These are phyloP conservation scores for Geotria australis DNA, from an alignment of 2,797 vertebrate genomes.

Conservation along the genomic window DNA sequence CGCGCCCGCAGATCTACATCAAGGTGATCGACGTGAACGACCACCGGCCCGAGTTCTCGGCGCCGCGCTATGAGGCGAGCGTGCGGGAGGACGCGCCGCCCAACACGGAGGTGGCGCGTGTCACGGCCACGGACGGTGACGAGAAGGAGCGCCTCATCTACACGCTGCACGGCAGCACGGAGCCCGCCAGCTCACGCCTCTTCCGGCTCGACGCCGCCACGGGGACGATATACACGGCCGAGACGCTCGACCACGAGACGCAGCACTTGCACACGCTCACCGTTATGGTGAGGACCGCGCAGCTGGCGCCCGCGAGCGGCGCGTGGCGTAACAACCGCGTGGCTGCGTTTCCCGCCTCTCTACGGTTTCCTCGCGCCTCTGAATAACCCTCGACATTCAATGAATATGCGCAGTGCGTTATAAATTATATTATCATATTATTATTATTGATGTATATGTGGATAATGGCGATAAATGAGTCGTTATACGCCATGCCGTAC, in stretches of 20 bases:
- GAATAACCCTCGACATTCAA: too few species aligned
- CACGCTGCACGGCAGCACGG: constrained; percentile 57
- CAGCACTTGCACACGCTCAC: constrained; percentile 67
- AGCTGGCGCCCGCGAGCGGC: neutral
- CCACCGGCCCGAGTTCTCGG: constrained; percentile 64
- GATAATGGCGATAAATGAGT: too few species aligned
- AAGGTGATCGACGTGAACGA: constrained; percentile 79
- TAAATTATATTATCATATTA: too few species aligned
- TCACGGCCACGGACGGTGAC: constrained; percentile 58
- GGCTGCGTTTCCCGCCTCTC: too few species aligned
- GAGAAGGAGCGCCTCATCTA: constrained; percentile 56
- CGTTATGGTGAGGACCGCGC: constrained; percentile 33
- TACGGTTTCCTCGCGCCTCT: too few species aligned
- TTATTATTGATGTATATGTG: too few species aligned
- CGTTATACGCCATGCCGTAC: too few species aligned
- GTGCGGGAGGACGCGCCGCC: constrained; percentile 59
- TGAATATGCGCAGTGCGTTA: too few species aligned
- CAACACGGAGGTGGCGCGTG: constrained; percentile 54
- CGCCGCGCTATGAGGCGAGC: constrained; percentile 45
- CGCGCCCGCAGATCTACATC: constrained; percentile 35
- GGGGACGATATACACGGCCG: constrained; percentile 40
- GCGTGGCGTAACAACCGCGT: too few species aligned
- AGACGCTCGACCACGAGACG: constrained; percentile 66
- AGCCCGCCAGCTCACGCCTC: constrained; percentile 41
- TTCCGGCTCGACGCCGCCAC: constrained; percentile 49